Percentiles rank a stretch among this genome's conserved stretches.
Conservation (phyloP, 2,113 vertebrate species). For the Phyllostomus hastatus region DNA sequence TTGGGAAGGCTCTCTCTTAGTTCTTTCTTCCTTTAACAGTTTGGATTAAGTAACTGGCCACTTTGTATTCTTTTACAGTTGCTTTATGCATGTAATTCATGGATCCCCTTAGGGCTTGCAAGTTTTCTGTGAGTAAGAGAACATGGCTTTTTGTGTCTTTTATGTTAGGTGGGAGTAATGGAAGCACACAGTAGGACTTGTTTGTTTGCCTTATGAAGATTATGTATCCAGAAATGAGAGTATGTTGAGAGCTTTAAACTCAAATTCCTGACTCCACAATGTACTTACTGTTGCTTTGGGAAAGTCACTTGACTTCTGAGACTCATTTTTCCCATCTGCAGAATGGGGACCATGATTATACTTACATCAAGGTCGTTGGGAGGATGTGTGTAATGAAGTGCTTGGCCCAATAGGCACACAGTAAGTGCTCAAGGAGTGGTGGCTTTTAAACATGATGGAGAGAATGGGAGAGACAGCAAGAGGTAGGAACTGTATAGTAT, state of each 20-base stretch:
- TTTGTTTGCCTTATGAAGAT: background rate
- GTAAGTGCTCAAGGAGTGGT: background rate
- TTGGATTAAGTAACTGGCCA: background rate
- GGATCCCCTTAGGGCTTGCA: background rate
- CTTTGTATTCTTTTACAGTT: background rate
- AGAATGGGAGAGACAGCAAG: too few relatives aligned
- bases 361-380: background rate
- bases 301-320: background rate
- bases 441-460: background rate
- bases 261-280: background rate
- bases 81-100: background rate
- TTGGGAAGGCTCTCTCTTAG: background rate
- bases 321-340: background rate
- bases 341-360: background rate
- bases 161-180: background rate
- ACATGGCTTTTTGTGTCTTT: background rate
- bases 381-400: background rate
- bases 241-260: background rate
- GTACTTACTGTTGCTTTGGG: background rate
- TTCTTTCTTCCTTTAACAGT: background rate
- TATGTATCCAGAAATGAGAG: background rate
- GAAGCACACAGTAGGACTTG: background rate
- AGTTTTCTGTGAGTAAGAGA: background rate
- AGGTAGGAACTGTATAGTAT: background rate
- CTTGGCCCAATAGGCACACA: background rate